phyloP scores from a whole-genome alignment of 2,888 invertebrate species.

The Eledone cirrhosa region DNA sequence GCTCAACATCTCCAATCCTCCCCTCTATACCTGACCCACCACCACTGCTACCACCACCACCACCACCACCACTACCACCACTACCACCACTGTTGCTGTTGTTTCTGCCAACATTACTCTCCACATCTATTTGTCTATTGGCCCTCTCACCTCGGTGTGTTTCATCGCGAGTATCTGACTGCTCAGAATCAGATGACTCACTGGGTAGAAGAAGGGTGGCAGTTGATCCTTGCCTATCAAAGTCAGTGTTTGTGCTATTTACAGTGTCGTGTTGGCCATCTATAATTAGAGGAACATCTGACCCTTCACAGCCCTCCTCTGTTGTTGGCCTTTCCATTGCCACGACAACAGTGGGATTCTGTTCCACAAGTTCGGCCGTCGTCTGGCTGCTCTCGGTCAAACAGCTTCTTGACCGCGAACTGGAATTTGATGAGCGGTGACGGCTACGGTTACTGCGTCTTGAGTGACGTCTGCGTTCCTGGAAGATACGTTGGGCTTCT shows the following conservation, averaged over 20 bases:
- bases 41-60: neutral
- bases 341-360: neutral
- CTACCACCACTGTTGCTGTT: neutral
- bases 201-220: slow-evolving; percentile 19
- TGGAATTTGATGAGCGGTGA: neutral
- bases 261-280: neutral
- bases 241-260: slow-evolving; percentile 28
- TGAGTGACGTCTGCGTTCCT: slow-evolving; percentile 33
- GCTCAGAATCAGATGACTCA: slow-evolving; percentile 13
- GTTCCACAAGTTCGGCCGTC: neutral
- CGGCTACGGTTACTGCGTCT: slow-evolving; percentile 20
- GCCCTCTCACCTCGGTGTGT: neutral
- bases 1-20: neutral
- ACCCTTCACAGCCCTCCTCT: neutral
- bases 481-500: slow-evolving; percentile 53
- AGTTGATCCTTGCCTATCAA: slow-evolving; percentile 17
- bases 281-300: neutral
- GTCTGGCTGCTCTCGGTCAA: slow-evolving; percentile 7
- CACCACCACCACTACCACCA: neutral
- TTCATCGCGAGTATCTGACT: neutral
- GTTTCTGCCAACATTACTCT: neutral
- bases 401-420: slow-evolving; percentile 20
- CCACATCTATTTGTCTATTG: neutral
- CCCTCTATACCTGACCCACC: neutral
- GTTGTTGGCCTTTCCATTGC: neutral